These are phyloP conservation scores for Microctenopoma lineatum DNA, from an alignment of 2,797 vertebrate species.

Conservation along the genomic window DNA sequence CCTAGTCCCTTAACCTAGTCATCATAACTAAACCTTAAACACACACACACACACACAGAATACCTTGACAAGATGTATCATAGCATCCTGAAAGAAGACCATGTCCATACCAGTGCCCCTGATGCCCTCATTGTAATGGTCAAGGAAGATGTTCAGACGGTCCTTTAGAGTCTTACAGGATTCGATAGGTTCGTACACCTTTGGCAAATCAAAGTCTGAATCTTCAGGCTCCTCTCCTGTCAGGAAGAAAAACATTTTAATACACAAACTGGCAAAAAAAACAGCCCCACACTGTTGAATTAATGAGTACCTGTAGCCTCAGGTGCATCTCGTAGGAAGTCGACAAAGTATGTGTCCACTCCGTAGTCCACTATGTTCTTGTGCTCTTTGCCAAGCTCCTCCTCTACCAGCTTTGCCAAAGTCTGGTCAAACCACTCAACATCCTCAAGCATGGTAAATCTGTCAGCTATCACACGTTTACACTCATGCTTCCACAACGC, in stretches of 20 bases:
- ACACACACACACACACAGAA: background rate
- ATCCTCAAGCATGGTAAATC: conserved; percentile 89
- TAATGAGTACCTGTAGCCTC: conserved; percentile 86
- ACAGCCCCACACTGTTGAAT: background rate
- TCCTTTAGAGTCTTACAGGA: conserved; percentile 87
- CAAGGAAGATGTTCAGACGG: conserved; percentile 89
- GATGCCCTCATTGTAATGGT: conserved; percentile 89
- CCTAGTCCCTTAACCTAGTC: too few relatives aligned
- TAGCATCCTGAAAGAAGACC: conserved; percentile 96
- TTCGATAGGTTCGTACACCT: conserved; percentile 90
- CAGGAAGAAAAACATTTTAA: conserved; percentile 16
- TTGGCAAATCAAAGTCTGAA: conserved; percentile 86
- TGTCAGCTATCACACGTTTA: conserved; percentile 93
- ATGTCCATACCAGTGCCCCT: conserved; percentile 91
- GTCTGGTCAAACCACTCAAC: conserved; percentile 90
- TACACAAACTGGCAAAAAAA: background rate
- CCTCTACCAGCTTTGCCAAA: conserved; percentile 83
- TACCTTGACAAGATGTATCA: conserved; percentile 97
- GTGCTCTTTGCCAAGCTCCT: conserved; percentile 81
- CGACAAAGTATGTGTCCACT: conserved; percentile 90
- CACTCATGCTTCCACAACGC: conserved; percentile 97
- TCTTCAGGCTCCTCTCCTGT: conserved; percentile 90
- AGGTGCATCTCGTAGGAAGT: conserved; percentile 92
- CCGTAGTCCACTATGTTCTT: conserved; percentile 75
- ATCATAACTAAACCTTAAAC: too few relatives aligned